Percentiles rank a stretch among this genome's conserved stretches.
Conservation (phyloP, 2,797 vertebrate genomes). For the Manis pentadactyla region DNA sequence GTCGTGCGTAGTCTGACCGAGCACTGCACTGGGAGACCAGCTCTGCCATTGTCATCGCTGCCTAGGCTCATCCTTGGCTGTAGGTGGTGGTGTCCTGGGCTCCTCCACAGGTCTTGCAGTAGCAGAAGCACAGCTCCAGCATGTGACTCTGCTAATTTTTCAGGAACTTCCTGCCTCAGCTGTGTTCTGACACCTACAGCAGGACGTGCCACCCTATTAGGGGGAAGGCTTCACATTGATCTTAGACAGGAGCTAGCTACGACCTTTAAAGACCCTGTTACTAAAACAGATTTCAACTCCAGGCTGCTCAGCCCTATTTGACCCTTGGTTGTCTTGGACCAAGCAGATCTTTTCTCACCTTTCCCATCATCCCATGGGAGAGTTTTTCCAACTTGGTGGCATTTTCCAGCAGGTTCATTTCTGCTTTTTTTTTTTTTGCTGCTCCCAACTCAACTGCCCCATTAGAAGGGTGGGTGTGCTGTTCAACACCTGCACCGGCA, state of each 20-base stretch:
- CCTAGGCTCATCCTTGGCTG: neutral
- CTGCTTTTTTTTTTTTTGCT: neutral
- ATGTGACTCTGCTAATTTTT: neutral
- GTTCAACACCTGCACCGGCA: fast-evolving
- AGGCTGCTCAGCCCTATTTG: neutral
- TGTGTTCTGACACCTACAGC: neutral
- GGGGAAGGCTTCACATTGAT: neutral
- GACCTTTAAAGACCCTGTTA: neutral
- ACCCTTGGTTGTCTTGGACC: neutral
- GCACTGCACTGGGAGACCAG: neutral
- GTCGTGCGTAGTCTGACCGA: neutral
- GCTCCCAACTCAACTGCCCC: fast-evolving
- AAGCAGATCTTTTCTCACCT: neutral
- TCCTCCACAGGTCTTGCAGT: neutral
- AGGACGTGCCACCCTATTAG: neutral
- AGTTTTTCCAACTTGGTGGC: neutral
- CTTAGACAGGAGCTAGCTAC: neutral
- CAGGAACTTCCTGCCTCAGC: neutral
- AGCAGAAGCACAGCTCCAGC: neutral
- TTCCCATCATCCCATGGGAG: too few species aligned
- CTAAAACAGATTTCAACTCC: neutral
- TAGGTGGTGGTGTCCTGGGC: too few species aligned
- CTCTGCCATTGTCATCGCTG: neutral
- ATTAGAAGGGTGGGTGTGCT: neutral
- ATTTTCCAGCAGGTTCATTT: neutral